Conservation (phyloP, 2,797 vertebrate species). For the Tadarida brasiliensis region DNA sequence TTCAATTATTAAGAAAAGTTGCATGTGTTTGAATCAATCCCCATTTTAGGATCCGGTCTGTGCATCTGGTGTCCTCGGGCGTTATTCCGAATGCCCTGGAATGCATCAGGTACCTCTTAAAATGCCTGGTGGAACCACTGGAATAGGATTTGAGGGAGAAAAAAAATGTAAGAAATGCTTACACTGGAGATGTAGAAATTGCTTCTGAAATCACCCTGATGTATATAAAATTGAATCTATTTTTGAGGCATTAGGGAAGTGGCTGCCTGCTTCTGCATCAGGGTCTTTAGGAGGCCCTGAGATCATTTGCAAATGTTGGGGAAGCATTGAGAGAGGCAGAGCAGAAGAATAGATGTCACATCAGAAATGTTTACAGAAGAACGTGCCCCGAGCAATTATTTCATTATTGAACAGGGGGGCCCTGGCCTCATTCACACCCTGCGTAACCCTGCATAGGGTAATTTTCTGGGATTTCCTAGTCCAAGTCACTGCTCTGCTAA, state of each 20-base stretch:
- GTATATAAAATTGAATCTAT: conserved; percentile 85
- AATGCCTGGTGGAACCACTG: conserved; percentile 73
- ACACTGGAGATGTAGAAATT: conserved; percentile 83
- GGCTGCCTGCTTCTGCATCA: conserved; percentile 79
- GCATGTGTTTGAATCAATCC: conserved; percentile 55
- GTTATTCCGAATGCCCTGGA: conserved; percentile 67
- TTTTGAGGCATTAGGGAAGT: conserved; percentile 83
- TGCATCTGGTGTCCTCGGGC: conserved; percentile 7
- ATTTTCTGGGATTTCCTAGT: conserved; percentile 63
- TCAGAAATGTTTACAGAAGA: conserved; percentile 74
- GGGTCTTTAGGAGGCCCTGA: conserved; percentile 80
- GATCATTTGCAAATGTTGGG: conserved; percentile 80
- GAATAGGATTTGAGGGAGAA: conserved; percentile 70
- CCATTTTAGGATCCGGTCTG: conserved; percentile 28
- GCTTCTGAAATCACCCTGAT: conserved; percentile 86
- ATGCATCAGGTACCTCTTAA: conserved; percentile 67
- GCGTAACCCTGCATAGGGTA: neutral
- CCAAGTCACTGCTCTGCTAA: conserved; percentile 49
- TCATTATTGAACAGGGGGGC: conserved; percentile 74
- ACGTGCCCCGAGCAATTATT: conserved; percentile 78
- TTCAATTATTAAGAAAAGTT: conserved; percentile 57
- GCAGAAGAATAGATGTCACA: conserved; percentile 69
- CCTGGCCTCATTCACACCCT: conserved; percentile 61
- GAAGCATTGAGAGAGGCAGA: conserved; percentile 74
- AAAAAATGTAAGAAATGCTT: conserved; percentile 78